Evolutionary conservation across 2,888 invertebrate species (phyloP), one percentile per base, ranked within the genome.

Genomic region (Carterocephalus palaemon): DNA sequence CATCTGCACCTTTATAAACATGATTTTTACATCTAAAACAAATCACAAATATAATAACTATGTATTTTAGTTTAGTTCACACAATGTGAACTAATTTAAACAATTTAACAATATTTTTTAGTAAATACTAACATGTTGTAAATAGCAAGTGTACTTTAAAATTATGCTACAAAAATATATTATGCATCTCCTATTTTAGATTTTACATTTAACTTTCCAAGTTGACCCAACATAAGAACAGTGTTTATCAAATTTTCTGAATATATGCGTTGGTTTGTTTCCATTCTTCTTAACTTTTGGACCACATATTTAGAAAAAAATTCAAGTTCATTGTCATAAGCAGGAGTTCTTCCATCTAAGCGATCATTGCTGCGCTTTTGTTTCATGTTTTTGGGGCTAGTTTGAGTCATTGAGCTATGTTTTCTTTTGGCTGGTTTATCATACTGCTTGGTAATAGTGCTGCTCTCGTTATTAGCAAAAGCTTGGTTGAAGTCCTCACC

Each of bases 241-340:
- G 86, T 85, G 47, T 86, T 85, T n/a, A 86, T 85, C 59, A 86
- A 66, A 56, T 86, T 86, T 57, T 86, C 86, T 7, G 86, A 83
- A 59, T 85, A 86, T 53, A 86, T 86, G 40, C 86, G 77, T 49
- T 86, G 86, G 53, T 85, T 83, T 3, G 84, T 85, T 59, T 85
- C 86, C 86, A 86, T 86, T 66, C 60, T 72, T 55, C 85, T 70
- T 28, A 86, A 58, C 53, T 86, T 86, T 56, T 86, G 86, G 0
- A 84, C 85, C 40, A 86, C 72, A 74, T 85, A 86, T 53, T 86
- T 86, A 0, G 86, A 77, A 55, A 86, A 86, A 56, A 80, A 86
- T 54, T 86, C 86, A 40, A 85, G 65, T 56, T 86, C 86, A 67
- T 76, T 75, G 37, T 83, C 83, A 67, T 67, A 76, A 0, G 70